Percentiles rank a stretch among this genome's conserved stretches.
phyloP scores from a whole-genome alignment of 2,888 invertebrate species.

The Panopea generosa region DNA sequence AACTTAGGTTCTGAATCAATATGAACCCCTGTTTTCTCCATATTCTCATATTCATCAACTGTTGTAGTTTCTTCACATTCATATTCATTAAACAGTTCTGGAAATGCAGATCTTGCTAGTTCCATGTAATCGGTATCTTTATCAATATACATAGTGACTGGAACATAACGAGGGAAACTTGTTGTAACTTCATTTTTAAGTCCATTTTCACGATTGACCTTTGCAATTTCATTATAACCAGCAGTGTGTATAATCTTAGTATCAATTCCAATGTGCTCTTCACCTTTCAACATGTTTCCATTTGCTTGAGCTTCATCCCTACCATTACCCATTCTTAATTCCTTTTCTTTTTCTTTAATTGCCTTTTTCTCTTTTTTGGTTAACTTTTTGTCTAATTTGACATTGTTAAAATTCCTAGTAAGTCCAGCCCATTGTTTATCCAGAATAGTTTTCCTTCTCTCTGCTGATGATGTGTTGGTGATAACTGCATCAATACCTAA shows the following conservation, averaged over 20 bases:
- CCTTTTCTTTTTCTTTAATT: neutral
- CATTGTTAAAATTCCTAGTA: conserved; percentile 51
- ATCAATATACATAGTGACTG: conserved; percentile 72
- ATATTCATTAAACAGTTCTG: conserved; percentile 5
- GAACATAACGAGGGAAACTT: conserved; percentile 48
- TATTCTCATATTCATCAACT: neutral
- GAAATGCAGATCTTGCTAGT: conserved; percentile 50
- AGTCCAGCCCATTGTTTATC: conserved; percentile 75
- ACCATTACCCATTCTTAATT: neutral
- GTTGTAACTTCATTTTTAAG: neutral
- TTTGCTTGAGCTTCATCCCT: neutral
- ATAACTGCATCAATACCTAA: conserved; percentile 93
- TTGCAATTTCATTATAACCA: too few species aligned
- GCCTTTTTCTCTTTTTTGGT: conserved; percentile 86
- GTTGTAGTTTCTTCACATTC: too few species aligned
- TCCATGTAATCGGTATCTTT: conserved; percentile 64
- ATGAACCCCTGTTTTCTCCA: too few species aligned
- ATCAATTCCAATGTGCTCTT: too few species aligned
- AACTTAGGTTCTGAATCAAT: too few species aligned
- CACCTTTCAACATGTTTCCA: too few species aligned
- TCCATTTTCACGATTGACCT: too few species aligned
- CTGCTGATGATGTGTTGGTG: conserved; percentile 89
- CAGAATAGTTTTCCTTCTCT: conserved; percentile 80
- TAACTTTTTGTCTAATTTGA: conserved; percentile 78
- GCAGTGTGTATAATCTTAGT: too few species aligned